Evolutionary conservation across 2,113 vertebrate genomes (phyloP).

Genomic region (Nothocercus nigrocapillus): DNA sequence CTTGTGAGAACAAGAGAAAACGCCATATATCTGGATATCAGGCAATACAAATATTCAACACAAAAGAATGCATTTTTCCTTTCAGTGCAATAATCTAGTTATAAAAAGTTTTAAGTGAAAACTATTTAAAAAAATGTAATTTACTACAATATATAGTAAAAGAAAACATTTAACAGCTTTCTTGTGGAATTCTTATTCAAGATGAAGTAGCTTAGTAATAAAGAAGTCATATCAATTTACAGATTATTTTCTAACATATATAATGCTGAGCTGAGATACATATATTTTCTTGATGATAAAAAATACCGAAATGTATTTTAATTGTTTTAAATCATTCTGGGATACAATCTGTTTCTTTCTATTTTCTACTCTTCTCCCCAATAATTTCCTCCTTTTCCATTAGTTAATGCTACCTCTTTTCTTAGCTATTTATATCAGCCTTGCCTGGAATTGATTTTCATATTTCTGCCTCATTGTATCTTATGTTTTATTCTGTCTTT

Average conservation of each 20-base stretch:
- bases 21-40: not conserved
- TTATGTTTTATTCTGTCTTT: not conserved
- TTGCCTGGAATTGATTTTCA: not conserved
- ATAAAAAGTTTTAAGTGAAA: not conserved
- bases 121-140: not conserved
- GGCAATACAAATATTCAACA: not conserved
- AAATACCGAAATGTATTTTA: not conserved
- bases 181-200: not conserved
- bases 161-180: not conserved
- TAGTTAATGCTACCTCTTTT: not conserved
- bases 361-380: not conserved
- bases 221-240: not conserved
- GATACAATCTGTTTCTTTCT: not conserved
- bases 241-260: not conserved
- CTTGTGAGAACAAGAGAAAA: no score
- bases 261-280: not conserved
- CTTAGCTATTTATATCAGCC: not conserved
- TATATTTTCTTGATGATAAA: not conserved
- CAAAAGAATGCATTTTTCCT: not conserved
- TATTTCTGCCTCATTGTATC: not conserved
- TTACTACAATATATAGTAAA: not conserved
- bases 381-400: not conserved
- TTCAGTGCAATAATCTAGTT: not conserved
- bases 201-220: not conserved
- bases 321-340: not conserved